Conservation (phyloP, 2,888 invertebrate genomes). For the Chrysodeixis includens region DNA sequence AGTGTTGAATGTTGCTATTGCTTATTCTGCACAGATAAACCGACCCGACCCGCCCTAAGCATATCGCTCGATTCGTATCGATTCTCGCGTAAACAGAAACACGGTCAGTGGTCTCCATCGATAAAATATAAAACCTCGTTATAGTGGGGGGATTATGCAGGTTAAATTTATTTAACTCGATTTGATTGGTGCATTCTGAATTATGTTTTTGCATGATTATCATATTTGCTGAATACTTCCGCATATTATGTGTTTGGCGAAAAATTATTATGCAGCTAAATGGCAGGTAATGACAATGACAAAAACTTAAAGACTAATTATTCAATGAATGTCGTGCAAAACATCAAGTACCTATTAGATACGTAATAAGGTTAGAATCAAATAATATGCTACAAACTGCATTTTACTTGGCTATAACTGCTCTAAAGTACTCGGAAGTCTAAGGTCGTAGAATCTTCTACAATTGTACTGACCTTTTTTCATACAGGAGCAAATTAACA, state of each 20-base stretch:
- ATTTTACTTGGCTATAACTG: no score
- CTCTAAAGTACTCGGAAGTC: no score
- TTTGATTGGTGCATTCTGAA: constrained; percentile 22
- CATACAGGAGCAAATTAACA: no score
- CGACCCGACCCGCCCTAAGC: constrained; percentile 60
- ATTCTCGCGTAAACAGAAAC: constrained; percentile 52
- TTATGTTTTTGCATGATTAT: constrained; percentile 13
- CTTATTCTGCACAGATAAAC: constrained; percentile 56
- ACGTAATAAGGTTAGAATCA: no score
- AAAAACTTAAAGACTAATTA: background rate
- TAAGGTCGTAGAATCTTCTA: no score
- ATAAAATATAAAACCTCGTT: constrained; percentile 59
- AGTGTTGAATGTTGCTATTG: constrained; percentile 46
- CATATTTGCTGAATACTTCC: constrained; percentile 28
- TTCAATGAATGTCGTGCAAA: no score
- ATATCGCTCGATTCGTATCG: constrained; percentile 60
- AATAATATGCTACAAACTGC: no score
- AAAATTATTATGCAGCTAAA: background rate
- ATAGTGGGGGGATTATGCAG: constrained; percentile 49
- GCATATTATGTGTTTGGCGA: background rate
- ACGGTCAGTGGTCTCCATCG: constrained; percentile 56
- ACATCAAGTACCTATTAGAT: no score
- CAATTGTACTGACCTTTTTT: no score
- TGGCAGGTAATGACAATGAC: background rate
- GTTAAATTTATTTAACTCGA: constrained; percentile 48